A percentile compares a stretch with the other conserved stretches of the same genome.
Evolutionary conservation across 2,888 invertebrate genomes (phyloP).

Genomic region (Callyntrura sp.): DNA sequence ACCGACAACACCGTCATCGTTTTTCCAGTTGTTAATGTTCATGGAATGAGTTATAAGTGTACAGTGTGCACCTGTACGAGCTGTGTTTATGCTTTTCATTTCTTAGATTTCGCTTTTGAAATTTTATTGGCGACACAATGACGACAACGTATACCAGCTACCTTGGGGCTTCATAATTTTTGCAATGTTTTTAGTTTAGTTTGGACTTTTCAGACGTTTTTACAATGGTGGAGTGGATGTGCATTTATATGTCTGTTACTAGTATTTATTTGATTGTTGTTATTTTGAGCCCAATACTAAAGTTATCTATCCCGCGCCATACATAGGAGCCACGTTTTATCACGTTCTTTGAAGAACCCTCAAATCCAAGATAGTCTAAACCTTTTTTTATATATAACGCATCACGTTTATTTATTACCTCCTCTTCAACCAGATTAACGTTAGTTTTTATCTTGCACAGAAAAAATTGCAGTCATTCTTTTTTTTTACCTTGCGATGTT

Average conservation of each 20-base stretch:
- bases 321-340: no score
- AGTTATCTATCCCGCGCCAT: no score
- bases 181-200: no score
- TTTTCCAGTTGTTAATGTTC: constrained; percentile 49
- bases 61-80: neutral
- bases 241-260: no score
- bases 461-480: constrained; percentile 17
- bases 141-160: no score
- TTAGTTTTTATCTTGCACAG: constrained; percentile 31
- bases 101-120: constrained; percentile 38
- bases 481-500: neutral
- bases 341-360: no score
- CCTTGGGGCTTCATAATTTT: no score
- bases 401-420: constrained; percentile 35
- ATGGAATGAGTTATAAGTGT: constrained; percentile 35
- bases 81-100: neutral
- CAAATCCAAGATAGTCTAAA: no score
- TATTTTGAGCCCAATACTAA: no score
- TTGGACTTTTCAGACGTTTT: no score
- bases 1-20: constrained; percentile 39
- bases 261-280: no score
- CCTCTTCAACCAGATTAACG: constrained; percentile 2
- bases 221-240: no score
- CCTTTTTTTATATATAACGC: neutral
- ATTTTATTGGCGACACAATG: constrained; percentile 34